Conservation (phyloP, 2,797 vertebrate genomes). For the Poeciliopsis infans region DNA sequence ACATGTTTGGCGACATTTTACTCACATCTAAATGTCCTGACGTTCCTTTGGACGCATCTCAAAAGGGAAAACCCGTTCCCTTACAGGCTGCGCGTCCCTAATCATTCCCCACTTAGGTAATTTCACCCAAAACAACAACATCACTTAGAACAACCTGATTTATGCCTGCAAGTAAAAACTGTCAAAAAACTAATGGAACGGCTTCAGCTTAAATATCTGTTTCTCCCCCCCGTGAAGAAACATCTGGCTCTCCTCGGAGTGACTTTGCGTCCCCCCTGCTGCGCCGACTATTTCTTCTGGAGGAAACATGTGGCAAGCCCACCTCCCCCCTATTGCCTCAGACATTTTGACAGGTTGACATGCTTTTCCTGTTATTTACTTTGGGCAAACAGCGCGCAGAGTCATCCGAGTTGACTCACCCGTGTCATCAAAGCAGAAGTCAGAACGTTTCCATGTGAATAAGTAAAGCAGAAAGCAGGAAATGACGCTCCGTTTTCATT, state of each 20-base stretch:
- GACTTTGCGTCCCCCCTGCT: background rate
- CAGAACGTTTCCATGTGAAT: background rate
- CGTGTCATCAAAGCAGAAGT: background rate
- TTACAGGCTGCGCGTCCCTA: background rate
- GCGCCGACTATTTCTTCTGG: slow-evolving; percentile 4
- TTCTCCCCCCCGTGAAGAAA: background rate
- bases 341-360: slow-evolving; percentile 15
- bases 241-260: background rate
- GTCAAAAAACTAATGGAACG: slow-evolving; percentile 1
- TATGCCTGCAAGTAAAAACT: background rate
- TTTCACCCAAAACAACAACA: background rate
- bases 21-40: background rate
- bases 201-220: background rate
- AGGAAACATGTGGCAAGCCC: background rate
- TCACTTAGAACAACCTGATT: background rate
- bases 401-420: slow-evolving; percentile 7
- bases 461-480: background rate
- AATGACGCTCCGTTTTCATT: background rate
- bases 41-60: background rate
- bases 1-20: background rate
- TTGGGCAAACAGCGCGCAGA: background rate
- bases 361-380: slow-evolving; percentile 10
- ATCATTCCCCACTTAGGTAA: background rate
- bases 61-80: background rate
- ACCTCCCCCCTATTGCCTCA: background rate